Conservation (phyloP, 2,888 invertebrate genomes). For the Caenorhabditis uteleia region DNA sequence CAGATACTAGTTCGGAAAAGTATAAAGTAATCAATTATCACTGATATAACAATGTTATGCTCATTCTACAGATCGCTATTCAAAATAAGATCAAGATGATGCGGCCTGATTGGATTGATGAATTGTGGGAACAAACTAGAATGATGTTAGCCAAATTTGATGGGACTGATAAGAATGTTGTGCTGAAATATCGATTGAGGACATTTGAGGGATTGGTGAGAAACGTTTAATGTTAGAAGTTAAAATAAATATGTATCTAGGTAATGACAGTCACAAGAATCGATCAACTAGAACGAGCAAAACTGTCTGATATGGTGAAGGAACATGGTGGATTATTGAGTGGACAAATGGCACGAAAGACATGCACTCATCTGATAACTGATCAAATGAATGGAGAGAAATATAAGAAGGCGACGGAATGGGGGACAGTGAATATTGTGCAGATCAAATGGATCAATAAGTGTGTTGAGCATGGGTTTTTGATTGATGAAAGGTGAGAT, state of each 20-base stretch:
- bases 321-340: conserved; percentile 47
- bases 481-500: conserved; percentile 38
- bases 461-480: conserved; percentile 43
- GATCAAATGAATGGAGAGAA: conserved; percentile 52
- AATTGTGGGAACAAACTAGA: conserved; percentile 24
- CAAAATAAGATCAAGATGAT: conserved; percentile 14
- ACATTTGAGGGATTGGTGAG: conserved; percentile 28
- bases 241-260: conserved; percentile 14
- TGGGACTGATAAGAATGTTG: conserved; percentile 5
- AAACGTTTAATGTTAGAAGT: neutral
- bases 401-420: conserved; percentile 52
- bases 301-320: conserved; percentile 46
- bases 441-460: conserved; percentile 50
- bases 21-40: conserved; percentile 33
- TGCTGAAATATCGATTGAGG: conserved; percentile 6
- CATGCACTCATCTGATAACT: conserved; percentile 56
- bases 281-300: conserved; percentile 36
- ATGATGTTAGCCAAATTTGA: conserved; percentile 10
- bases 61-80: conserved; percentile 5
- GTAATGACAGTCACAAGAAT: conserved; percentile 52
- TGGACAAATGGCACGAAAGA: conserved; percentile 48
- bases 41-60: neutral
- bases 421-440: conserved; percentile 56
- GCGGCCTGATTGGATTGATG: conserved; percentile 35
- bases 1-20: conserved; percentile 41